phyloP scores from a whole-genome alignment of 2,113 vertebrate species.

The Lophochroa leadbeateri region DNA sequence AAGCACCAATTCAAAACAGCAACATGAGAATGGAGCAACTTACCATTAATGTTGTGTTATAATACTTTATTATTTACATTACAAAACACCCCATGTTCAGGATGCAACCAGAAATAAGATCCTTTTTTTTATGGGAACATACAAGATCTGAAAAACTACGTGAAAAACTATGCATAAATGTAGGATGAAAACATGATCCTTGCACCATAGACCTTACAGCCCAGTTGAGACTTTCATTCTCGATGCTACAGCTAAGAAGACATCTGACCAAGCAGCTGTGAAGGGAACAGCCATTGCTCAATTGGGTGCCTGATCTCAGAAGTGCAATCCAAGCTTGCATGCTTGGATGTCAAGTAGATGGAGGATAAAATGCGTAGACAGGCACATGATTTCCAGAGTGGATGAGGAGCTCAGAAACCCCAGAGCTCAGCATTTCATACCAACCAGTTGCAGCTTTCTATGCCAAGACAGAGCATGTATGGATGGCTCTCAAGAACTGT shows the following conservation, averaged over 20 bases:
- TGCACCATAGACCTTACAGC: background rate
- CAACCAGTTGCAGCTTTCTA: background rate
- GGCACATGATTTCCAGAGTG: background rate
- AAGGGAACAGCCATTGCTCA: background rate
- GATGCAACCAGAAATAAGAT: background rate
- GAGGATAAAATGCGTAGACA: background rate
- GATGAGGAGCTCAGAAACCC: background rate
- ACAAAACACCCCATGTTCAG: background rate
- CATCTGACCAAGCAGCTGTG: background rate
- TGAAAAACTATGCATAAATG: background rate
- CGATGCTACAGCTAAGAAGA: background rate
- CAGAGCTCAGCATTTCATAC: background rate
- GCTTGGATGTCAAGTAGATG: background rate
- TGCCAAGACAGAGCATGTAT: fast-evolving
- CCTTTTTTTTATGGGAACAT: background rate
- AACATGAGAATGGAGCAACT: background rate
- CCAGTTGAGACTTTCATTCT: background rate
- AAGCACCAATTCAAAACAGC: background rate
- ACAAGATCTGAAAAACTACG: background rate
- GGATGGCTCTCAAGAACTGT: background rate
- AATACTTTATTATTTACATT: background rate
- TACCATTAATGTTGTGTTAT: background rate
- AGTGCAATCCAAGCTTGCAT: background rate
- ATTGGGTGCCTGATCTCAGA: background rate
- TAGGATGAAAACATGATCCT: background rate